These are phyloP conservation scores for Philotrypesis tridentata DNA, from an alignment of 1,140 invertebrate genomes.

Conservation along the genomic window DNA sequence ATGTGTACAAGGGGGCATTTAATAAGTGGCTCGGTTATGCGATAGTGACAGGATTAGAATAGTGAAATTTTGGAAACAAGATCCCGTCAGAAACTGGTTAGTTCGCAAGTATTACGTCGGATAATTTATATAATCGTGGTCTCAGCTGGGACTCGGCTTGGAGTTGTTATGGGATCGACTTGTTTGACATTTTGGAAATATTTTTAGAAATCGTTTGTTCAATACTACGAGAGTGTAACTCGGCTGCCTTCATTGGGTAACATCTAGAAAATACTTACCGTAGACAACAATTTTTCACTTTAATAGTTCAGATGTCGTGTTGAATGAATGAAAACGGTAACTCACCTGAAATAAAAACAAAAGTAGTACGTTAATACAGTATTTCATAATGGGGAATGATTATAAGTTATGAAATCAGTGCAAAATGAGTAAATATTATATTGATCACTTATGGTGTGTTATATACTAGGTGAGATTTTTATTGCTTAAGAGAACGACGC, in stretches of 20 bases:
- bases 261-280: neutral
- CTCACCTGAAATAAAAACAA: neutral
- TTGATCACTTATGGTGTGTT: too few relatives aligned
- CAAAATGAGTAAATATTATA: neutral
- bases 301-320: neutral
- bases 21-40: neutral
- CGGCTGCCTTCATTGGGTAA: neutral
- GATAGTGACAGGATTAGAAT: neutral
- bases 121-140: neutral
- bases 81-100: neutral
- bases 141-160: neutral
- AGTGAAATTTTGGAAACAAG: neutral
- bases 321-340: neutral
- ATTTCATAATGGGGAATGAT: neutral
- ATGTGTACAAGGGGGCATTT: too few relatives aligned
- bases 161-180: neutral
- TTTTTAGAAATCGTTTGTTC: neutral
- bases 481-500: too few relatives aligned
- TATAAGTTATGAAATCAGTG: neutral
- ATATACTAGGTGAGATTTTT: too few relatives aligned
- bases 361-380: neutral
- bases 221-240: too few relatives aligned
- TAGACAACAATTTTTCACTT: neutral
- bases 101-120: neutral
- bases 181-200: neutral